Conservation (phyloP, 64 coral and sea anemone species). For the Montipora sp. region DNA sequence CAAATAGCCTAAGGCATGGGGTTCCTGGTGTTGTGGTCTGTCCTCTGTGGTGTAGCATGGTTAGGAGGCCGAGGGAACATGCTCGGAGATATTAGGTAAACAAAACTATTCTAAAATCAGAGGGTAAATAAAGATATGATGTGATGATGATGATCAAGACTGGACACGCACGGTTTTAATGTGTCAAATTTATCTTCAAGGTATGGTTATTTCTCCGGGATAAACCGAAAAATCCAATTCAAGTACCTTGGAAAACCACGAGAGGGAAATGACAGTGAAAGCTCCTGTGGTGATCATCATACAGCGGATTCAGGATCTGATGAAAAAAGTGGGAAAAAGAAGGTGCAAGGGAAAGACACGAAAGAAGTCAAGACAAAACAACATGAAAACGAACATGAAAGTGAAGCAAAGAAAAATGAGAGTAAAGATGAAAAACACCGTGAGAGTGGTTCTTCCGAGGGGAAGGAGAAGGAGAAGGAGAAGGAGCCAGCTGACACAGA, state of each 20-base stretch:
- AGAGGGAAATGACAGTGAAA: constrained; percentile 68
- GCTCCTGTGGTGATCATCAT: constrained; percentile 52
- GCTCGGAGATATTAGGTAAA: no score
- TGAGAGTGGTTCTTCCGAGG: no score
- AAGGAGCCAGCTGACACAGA: neutral
- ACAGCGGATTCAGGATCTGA: constrained; percentile 13
- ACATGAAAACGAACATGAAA: neutral
- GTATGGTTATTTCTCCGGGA: constrained; percentile 99
- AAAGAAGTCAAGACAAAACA: constrained; percentile 36
- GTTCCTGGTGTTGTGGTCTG: no score
- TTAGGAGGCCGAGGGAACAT: no score
- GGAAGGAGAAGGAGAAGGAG: constrained; percentile 14
- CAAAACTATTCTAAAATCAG: no score
- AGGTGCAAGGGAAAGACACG: constrained; percentile 10
- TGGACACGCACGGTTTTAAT: no score
- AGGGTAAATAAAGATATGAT: no score
- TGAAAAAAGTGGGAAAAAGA: constrained; percentile 21
- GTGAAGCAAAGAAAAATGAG: constrained; percentile 10
- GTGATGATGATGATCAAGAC: no score
- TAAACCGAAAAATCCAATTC: constrained; percentile 95
- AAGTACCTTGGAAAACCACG: constrained; percentile 87
- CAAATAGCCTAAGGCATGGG: no score
- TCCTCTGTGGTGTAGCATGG: no score
- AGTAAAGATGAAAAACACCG: neutral
- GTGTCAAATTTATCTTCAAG: constrained; percentile 7